Evolutionary conservation across 2,113 vertebrate species (phyloP).

Genomic region (Athene noctua): DNA sequence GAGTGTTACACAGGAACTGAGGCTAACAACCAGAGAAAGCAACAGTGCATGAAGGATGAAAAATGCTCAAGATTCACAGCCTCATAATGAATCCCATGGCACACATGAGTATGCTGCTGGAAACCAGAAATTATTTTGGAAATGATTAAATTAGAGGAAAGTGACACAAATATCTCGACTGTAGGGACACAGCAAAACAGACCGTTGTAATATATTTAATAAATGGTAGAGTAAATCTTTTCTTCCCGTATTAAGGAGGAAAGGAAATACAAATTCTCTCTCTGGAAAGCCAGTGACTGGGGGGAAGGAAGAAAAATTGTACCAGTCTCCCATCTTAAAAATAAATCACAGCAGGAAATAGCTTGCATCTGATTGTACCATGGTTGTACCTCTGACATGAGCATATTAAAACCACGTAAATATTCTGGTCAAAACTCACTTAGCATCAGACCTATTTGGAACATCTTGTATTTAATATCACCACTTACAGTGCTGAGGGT

Average conservation of each 20-base stretch:
- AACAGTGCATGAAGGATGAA: background rate
- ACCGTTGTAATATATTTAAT: constrained; percentile 7
- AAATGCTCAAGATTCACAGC: background rate
- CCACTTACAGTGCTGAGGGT: constrained; percentile 83
- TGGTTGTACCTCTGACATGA: background rate
- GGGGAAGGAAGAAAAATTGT: constrained; percentile 21
- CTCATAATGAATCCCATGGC: background rate
- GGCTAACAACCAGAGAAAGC: background rate
- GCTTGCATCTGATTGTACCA: background rate
- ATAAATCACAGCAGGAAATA: constrained; percentile 18
- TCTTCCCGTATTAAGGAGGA: background rate
- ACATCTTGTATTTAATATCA: background rate
- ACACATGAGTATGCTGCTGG: background rate
- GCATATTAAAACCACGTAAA: background rate
- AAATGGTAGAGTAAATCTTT: constrained; percentile 39
- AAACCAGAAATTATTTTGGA: constrained; percentile 45
- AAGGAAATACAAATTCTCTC: constrained; percentile 9
- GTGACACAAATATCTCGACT: constrained; percentile 29
- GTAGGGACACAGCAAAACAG: constrained; percentile 16
- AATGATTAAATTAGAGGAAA: constrained; percentile 38
- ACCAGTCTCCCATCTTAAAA: background rate
- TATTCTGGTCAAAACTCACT: background rate
- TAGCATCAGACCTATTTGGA: background rate
- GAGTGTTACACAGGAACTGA: background rate
- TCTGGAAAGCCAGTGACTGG: background rate